Evolutionary conservation across 2,797 vertebrate genomes (phyloP).

Genomic region (Tadarida brasiliensis): DNA sequence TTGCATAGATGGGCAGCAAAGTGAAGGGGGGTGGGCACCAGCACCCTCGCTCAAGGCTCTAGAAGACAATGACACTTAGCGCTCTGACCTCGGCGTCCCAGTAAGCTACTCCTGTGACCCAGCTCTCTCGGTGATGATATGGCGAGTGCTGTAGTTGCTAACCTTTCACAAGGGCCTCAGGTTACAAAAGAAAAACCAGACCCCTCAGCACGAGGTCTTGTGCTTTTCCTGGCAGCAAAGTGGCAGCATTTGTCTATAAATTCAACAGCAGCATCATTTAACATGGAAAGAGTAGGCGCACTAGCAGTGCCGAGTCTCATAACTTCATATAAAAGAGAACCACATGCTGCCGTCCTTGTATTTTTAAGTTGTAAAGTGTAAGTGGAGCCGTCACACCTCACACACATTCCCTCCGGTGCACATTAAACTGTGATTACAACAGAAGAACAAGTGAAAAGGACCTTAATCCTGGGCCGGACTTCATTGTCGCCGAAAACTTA

Average conservation of each 20-base stretch:
- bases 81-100: not conserved
- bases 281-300: not conserved
- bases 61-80: not conserved
- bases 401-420: not conserved
- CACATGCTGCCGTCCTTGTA: not conserved
- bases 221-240: not conserved
- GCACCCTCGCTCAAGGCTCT: not conserved
- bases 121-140: not conserved
- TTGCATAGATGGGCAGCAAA: not conserved
- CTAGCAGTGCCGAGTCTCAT: not conserved
- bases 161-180: slow-evolving; percentile 10
- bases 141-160: not conserved
- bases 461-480: not conserved
- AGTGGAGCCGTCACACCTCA: not conserved
- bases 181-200: slow-evolving; percentile 5
- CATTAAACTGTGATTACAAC: not conserved
- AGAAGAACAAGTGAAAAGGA: not conserved
- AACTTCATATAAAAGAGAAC: not conserved
- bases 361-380: not conserved
- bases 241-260: not conserved
- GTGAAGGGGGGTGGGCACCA: not conserved
- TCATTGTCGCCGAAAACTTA: not conserved
- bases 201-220: not conserved
- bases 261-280: slow-evolving; percentile 15
- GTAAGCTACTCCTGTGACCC: not conserved